Conservation (phyloP, 2,888 invertebrate genomes). For the Euplexia lucipara region DNA sequence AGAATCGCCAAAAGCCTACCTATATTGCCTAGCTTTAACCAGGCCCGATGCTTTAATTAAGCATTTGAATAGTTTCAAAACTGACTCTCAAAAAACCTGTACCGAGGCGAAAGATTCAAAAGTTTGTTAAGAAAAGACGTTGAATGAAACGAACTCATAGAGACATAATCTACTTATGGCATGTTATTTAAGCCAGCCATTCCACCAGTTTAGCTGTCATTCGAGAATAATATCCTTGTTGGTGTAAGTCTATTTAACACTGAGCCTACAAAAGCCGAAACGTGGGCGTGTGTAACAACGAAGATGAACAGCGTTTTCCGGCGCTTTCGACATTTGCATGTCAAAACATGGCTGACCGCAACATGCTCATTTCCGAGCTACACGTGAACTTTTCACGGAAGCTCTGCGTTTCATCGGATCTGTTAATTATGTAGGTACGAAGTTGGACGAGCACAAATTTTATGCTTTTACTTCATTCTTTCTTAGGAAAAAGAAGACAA, state of each 20-base stretch:
- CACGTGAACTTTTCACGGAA: conserved; percentile 73
- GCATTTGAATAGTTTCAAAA: not conserved
- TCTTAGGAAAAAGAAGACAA: too few species aligned
- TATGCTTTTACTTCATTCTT: too few species aligned
- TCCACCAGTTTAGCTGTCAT: too few species aligned
- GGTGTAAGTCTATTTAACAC: conserved; percentile 22
- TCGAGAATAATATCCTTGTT: conserved; percentile 8
- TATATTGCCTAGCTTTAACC: not conserved
- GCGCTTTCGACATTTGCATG: conserved; percentile 78
- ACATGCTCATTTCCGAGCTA: conserved; percentile 81
- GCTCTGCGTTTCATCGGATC: conserved; percentile 63
- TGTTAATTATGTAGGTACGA: conserved; percentile 45
- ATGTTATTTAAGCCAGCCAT: conserved; percentile 10
- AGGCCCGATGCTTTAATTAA: not conserved
- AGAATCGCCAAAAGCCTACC: conserved; percentile 4
- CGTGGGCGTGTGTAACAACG: conserved; percentile 50
- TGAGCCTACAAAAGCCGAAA: conserved; percentile 26
- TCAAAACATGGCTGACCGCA: conserved; percentile 82
- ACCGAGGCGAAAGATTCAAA: not conserved
- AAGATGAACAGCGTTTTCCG: conserved; percentile 53
- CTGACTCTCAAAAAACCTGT: not conserved
- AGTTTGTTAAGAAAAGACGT: not conserved
- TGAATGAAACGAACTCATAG: conserved; percentile 11
- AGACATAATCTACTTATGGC: not conserved
- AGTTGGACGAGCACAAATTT: too few species aligned